Evolutionary conservation across 2,113 vertebrate genomes (phyloP).

Genomic region (Circaetus cinerascens): DNA sequence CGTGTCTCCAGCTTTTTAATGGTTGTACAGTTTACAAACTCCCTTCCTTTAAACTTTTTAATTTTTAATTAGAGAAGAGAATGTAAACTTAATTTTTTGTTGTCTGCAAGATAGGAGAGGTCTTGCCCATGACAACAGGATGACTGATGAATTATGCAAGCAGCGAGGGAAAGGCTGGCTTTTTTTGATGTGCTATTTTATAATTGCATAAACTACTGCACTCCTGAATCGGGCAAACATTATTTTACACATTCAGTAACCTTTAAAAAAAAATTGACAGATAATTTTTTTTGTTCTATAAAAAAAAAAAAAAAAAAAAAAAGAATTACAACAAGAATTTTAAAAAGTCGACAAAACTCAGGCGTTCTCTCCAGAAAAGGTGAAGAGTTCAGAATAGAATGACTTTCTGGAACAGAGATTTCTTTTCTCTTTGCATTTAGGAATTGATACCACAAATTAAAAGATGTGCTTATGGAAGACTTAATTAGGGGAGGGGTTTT

Average conservation of each 20-base stretch:
- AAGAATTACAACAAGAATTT: neutral
- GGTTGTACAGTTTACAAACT: neutral
- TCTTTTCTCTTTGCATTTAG: neutral
- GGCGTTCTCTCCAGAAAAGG: neutral
- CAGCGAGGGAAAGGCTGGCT: neutral
- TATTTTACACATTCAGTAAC: constrained; percentile 54
- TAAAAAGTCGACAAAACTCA: neutral
- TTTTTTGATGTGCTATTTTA: constrained; percentile 45
- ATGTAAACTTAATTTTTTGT: constrained; percentile 52
- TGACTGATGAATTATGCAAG: constrained; percentile 67
- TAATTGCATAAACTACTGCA: constrained; percentile 63
- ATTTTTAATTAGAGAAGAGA: constrained; percentile 58
- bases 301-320: neutral
- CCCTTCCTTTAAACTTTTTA: constrained; percentile 14
- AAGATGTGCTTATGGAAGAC: neutral
- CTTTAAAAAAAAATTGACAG: constrained; percentile 53
- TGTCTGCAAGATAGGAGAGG: constrained; percentile 42
- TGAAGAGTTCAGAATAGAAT: neutral
- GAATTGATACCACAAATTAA: neutral
- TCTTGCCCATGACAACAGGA: constrained; percentile 15
- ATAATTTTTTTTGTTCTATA: constrained; percentile 26
- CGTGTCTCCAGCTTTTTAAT: neutral
- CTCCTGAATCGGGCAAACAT: constrained; percentile 45
- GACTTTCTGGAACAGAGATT: neutral
- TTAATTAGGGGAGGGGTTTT: neutral